Conservation (phyloP, 1,140 invertebrate genomes). For the Onthophagus taurus region DNA sequence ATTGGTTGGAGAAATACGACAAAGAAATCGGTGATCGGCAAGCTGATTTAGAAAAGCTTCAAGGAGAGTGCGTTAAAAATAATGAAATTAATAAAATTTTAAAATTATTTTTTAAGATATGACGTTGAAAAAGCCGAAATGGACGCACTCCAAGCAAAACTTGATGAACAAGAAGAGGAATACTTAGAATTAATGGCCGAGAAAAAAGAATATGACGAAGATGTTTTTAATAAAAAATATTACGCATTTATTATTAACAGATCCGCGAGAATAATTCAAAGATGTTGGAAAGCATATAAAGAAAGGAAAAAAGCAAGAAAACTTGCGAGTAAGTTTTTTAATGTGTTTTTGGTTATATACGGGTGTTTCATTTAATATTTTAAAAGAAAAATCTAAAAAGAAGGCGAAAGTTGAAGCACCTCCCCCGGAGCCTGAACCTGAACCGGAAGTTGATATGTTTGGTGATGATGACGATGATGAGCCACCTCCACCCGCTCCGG, state of each 20-base stretch:
- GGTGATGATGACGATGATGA: neutral
- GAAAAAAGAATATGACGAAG: conserved; percentile 27
- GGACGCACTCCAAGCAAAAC: conserved; percentile 24
- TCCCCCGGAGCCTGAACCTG: too few species aligned
- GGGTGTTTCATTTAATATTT: neutral
- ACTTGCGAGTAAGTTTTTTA: conserved; percentile 11
- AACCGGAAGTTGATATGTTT: neutral
- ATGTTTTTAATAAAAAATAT: conserved; percentile 22
- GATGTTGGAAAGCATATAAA: conserved; percentile 27
- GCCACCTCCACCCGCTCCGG: neutral
- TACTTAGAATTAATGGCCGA: conserved; percentile 27
- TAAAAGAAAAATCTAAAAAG: conserved; percentile 2
- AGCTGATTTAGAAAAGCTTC: conserved; percentile 25
- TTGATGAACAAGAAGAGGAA: conserved; percentile 28
- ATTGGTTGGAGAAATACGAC: conserved; percentile 31
- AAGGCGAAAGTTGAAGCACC: too few species aligned
- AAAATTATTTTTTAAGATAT: conserved; percentile 9
- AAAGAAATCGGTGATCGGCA: conserved; percentile 31
- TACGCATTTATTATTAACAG: conserved; percentile 25
- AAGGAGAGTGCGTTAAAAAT: conserved; percentile 18
- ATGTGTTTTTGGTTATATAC: neutral
- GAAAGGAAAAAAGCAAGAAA: conserved; percentile 11
- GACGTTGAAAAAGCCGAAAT: conserved; percentile 23
- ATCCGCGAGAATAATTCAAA: conserved; percentile 29
- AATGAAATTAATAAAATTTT: conserved; percentile 3